phyloP scores from a whole-genome alignment of 2,113 vertebrate species.

The Tricholaema leucomelas region DNA sequence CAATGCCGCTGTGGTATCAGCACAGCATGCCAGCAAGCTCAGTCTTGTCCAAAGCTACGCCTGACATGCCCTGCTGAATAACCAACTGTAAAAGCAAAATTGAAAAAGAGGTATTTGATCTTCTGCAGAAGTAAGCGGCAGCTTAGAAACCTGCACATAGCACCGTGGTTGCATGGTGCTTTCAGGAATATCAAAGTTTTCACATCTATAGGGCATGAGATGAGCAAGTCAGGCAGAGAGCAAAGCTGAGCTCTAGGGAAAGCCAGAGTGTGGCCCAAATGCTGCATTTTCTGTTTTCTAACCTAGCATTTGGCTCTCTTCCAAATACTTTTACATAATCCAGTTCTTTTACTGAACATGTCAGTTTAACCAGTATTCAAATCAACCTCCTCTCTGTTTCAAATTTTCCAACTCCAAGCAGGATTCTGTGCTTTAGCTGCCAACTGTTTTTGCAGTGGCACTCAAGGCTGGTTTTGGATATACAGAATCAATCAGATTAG shows the following conservation, averaged over 20 bases:
- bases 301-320: background rate
- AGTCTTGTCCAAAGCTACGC: background rate
- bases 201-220: background rate
- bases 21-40: background rate
- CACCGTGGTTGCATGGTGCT: background rate
- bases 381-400: background rate
- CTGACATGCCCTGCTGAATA: background rate
- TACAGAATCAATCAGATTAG: background rate
- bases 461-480: background rate
- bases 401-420: background rate
- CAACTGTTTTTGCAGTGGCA: background rate
- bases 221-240: background rate
- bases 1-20: rapidly evolving
- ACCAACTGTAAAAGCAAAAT: background rate
- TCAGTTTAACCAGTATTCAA: background rate
- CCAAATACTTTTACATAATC: background rate
- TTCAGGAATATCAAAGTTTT: slow-evolving; percentile 1
- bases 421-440: background rate
- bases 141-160: background rate
- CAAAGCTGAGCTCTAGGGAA: slow-evolving; percentile 10
- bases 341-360: background rate
- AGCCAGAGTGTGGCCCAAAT: background rate
- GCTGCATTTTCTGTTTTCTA: background rate
- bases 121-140: background rate
- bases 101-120: background rate